These are phyloP conservation scores for Drosophila azteca DNA, from an alignment of 1,140 invertebrate species.

Conservation along the genomic window DNA sequence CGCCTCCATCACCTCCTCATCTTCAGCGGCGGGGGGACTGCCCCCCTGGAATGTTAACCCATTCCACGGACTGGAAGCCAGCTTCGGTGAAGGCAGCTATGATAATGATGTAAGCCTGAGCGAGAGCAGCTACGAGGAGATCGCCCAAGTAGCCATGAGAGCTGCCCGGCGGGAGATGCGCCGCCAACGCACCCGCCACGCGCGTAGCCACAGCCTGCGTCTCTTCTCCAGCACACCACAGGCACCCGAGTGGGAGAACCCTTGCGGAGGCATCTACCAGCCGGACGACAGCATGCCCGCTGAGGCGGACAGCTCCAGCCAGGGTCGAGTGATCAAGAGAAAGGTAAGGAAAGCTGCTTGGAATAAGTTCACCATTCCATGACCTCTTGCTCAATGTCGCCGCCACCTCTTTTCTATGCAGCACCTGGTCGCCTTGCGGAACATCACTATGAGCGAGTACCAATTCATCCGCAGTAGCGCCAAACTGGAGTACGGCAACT, in stretches of 20 bases:
- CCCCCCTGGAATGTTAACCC: conserved; percentile 57
- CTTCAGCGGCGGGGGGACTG: conserved; percentile 1
- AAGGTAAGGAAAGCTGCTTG: conserved; percentile 41
- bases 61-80: conserved; percentile 55
- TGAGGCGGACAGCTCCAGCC: conserved; percentile 16
- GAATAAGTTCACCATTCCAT: neutral
- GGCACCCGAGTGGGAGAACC: conserved; percentile 68
- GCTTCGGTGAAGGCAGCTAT: conserved; percentile 49
- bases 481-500: conserved; percentile 54
- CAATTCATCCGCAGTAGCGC: conserved; percentile 29
- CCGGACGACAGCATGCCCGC: conserved; percentile 9
- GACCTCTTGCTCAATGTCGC: conserved; percentile 9
- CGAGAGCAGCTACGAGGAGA: conserved; percentile 60
- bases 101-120: conserved; percentile 42
- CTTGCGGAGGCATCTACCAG: conserved; percentile 57
- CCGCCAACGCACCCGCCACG: conserved; percentile 52
- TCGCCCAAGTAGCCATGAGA: conserved; percentile 46
- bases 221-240: conserved; percentile 34
- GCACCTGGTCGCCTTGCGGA: conserved; percentile 50
- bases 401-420: conserved; percentile 10
- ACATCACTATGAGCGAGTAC: conserved; percentile 54
- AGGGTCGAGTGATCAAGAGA: conserved; percentile 52
- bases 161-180: conserved; percentile 45
- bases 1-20: conserved; percentile 1
- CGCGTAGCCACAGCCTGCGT: conserved; percentile 53